Conservation (phyloP, 2,113 vertebrate species). For the Periophthalmodon schlosseri region DNA sequence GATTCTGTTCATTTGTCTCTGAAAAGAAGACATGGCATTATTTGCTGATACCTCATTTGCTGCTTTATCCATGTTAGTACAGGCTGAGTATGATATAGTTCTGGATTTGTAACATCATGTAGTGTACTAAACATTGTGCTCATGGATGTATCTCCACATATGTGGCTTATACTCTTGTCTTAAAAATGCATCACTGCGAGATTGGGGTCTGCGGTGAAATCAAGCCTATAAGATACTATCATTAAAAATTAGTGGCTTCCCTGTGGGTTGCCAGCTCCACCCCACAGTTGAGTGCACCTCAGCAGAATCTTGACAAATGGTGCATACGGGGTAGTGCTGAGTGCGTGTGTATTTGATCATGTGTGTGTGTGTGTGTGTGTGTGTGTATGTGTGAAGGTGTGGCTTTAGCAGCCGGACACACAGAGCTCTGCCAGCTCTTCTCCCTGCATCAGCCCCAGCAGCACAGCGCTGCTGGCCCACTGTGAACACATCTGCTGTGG, state of each 20-base stretch:
- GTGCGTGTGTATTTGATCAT: slow-evolving; percentile 35
- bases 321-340: slow-evolving; percentile 33
- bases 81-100: neutral
- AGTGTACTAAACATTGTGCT: neutral
- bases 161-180: slow-evolving; percentile 24
- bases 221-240: slow-evolving; percentile 50
- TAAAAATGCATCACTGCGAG: slow-evolving; percentile 46
- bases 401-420: slow-evolving; percentile 64
- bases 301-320: slow-evolving; percentile 64
- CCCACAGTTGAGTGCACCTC: slow-evolving; percentile 49
- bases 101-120: neutral
- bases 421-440: slow-evolving; percentile 59
- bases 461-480: slow-evolving; percentile 72
- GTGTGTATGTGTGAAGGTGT: slow-evolving; percentile 36
- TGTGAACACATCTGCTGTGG: slow-evolving; percentile 77
- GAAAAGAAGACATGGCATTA: neutral
- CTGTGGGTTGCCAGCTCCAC: slow-evolving; percentile 36
- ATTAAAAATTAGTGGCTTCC: slow-evolving; percentile 43
- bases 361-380: slow-evolving; percentile 34
- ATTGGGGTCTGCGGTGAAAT: slow-evolving; percentile 44
- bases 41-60: neutral
- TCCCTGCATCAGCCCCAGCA: slow-evolving; percentile 60
- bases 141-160: slow-evolving; percentile 13
- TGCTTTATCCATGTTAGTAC: neutral
- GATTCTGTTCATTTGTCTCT: neutral